phyloP scores from a whole-genome alignment of 2,797 vertebrate genomes.

The Botia almorhae region DNA sequence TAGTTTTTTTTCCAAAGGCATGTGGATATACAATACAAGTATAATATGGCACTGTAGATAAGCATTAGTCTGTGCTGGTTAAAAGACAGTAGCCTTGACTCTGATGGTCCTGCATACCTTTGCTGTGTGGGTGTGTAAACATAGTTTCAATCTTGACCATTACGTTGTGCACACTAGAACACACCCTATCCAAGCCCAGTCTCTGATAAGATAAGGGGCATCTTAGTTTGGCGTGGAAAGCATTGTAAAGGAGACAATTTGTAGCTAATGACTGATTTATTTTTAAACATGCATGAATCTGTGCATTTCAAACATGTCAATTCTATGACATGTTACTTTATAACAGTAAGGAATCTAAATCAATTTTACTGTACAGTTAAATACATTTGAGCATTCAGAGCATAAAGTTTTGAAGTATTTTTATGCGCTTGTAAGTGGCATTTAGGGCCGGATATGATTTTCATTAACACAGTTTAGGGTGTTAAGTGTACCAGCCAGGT shows the following conservation, averaged over 20 bases:
- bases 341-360: not conserved
- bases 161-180: conserved; percentile 35
- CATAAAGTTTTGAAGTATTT: not conserved
- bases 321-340: not conserved
- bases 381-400: not conserved
- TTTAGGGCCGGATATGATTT: not conserved
- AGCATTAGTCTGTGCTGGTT: conserved; percentile 17
- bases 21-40: not conserved
- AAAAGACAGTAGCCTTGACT: conserved; percentile 20
- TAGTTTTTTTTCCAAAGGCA: not conserved
- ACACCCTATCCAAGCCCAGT: conserved; percentile 25
- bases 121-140: conserved; percentile 32
- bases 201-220: conserved; percentile 41
- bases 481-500: not conserved
- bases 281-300: not conserved
- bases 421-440: too few relatives aligned
- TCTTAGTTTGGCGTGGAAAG: conserved; percentile 11
- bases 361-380: not conserved
- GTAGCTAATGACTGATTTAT: conserved; percentile 10
- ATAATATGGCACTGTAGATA: not conserved
- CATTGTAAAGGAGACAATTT: conserved; percentile 24
- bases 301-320: not conserved
- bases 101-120: conserved; percentile 24
- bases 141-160: conserved; percentile 34
- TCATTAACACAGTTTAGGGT: not conserved